Evolutionary conservation across 2,797 vertebrate species (phyloP).

Genomic region (Gymnoscopelus microlampas): DNA sequence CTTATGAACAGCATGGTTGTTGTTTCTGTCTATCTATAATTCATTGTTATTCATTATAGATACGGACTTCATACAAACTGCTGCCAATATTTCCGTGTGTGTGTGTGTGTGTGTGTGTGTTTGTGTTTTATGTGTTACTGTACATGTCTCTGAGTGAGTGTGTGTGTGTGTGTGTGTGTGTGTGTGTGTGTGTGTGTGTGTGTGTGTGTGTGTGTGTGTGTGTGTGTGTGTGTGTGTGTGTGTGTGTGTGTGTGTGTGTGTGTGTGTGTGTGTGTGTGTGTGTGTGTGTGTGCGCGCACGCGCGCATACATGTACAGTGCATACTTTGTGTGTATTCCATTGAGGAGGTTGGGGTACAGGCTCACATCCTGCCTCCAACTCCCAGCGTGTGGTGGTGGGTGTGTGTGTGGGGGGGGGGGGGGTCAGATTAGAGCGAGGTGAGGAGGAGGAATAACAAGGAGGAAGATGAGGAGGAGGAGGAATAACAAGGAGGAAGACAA

Average conservation of each 20-base stretch:
- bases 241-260: neutral
- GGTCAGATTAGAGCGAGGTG: constrained; percentile 28
- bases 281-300: constrained; percentile 16
- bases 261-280: constrained; percentile 9
- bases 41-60: too few relatives aligned
- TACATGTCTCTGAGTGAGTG: constrained; percentile 23
- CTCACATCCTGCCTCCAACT: constrained; percentile 41
- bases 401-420: constrained; percentile 19
- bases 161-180: constrained; percentile 12
- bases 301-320: neutral
- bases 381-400: constrained; percentile 19
- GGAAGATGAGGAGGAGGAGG: constrained; percentile 30
- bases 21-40: too few relatives aligned
- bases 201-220: constrained; percentile 2
- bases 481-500: constrained; percentile 43
- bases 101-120: constrained; percentile 18
- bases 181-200: neutral
- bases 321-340: neutral
- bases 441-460: constrained; percentile 11
- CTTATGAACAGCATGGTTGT: neutral
- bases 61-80: too few relatives aligned
- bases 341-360: neutral
- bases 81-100: neutral
- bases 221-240: neutral
- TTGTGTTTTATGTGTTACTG: constrained; percentile 13